phyloP scores from a whole-genome alignment of 2,797 vertebrate genomes.

The Enteromius thamalakanensis region DNA sequence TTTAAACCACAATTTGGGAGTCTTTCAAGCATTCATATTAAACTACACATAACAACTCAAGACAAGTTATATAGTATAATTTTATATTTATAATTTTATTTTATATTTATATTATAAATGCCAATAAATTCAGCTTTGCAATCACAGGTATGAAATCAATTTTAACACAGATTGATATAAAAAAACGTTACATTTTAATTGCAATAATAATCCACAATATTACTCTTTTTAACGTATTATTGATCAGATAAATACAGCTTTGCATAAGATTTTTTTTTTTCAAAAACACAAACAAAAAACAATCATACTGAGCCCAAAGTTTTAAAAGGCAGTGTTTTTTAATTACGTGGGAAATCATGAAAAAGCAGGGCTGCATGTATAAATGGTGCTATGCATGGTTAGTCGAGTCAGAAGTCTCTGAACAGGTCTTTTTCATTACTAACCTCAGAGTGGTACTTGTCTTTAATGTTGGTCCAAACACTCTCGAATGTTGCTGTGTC shows the following conservation, averaged over 20 bases:
- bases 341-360: background rate
- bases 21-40: background rate
- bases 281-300: background rate
- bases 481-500: constrained; percentile 77
- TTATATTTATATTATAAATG: no score
- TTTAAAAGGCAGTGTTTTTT: background rate
- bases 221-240: background rate
- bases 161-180: no score
- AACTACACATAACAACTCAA: background rate
- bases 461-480: constrained; percentile 83
- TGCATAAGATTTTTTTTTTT: background rate
- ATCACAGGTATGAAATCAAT: background rate
- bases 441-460: constrained; percentile 86
- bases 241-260: background rate
- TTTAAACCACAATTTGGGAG: no score
- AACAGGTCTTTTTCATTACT: constrained; percentile 39
- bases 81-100: no score
- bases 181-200: background rate
- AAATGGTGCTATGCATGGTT: background rate
- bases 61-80: no score
- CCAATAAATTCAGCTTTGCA: background rate
- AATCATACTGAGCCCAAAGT: no score
- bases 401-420: background rate
- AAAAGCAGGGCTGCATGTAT: background rate
- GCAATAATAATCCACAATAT: background rate